Evolutionary conservation across 2,113 vertebrate species (phyloP), one percentile per base, ranked within the genome.

Genomic region (Hippocampus barbouri): DNA sequence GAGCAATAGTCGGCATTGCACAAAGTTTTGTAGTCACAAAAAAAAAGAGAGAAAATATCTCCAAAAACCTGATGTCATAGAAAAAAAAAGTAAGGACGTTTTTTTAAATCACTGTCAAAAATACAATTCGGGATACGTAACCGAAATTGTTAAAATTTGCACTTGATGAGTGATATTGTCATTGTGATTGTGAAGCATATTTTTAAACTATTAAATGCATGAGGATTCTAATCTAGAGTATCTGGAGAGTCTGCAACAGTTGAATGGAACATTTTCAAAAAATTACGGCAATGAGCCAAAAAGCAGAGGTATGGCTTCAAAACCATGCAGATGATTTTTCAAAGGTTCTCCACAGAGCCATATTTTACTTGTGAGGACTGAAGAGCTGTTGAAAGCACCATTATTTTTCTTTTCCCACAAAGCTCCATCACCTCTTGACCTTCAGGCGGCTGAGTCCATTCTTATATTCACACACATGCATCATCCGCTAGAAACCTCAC

Each of bases 381-480:
- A 67, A 72, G 27, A 27, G n/a, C 14, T 69, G 49, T 67, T 79
- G 68, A 84, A 76, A 77, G 68, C 53, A 8, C 49, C 27, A 23
- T 18, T 6, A 54, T 57, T 51, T 4, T 56, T 6, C 23, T 77
- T 72, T 71, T 34, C 30, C 59, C 16, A 38, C 63, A 75, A 77
- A 67, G 73, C 61, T 45, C 27, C 68, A 25, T 73, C 43, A 77
- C 51, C 69, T 45, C 43, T 25, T 78, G 68, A 68, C 68, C 57
- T 74, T 43, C 21, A 56, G 8, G 62, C 49, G 21, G 40, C 40
- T 73, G 16, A 20, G 76, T 74, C 75, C 25, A 2, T 45, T 43
- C 72, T 74, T 60, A 51, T 27, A 60, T 18, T 77, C 57, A 49
- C 5, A 49, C 56, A 68, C 23, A 51, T 27, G 51, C 67, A 74